A percentile compares a stretch with the other conserved stretches of the same genome.
Evolutionary conservation across 2,888 invertebrate species (phyloP).

Genomic region (Priocnemis perturbator): DNA sequence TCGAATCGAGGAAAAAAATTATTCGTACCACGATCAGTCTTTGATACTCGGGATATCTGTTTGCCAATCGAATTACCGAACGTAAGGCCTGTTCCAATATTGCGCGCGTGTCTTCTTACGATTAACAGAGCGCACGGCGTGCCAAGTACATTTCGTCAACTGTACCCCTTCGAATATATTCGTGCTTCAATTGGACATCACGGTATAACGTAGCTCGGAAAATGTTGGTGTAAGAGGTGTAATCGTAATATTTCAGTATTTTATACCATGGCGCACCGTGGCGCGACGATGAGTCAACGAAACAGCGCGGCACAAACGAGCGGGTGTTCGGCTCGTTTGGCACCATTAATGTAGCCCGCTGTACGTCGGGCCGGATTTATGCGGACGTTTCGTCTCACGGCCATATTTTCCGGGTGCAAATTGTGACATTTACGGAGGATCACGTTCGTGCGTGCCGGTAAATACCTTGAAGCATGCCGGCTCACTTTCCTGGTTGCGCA

Average conservation of each 20-base stretch:
- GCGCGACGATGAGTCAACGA: slow-evolving; percentile 31
- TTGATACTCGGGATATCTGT: slow-evolving; percentile 2
- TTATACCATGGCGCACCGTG: too few species aligned
- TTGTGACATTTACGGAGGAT: slow-evolving; percentile 12
- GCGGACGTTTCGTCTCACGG: slow-evolving; percentile 5
- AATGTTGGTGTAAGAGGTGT: too few species aligned
- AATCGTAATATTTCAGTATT: slow-evolving; percentile 1
- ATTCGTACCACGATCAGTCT: slow-evolving; percentile 4
- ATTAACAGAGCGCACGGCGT: too few species aligned
- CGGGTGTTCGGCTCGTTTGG: slow-evolving; percentile 37
- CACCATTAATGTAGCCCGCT: slow-evolving; percentile 37
- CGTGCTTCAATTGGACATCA: too few species aligned
- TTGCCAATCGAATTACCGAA: slow-evolving; percentile 8
- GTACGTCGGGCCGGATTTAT: slow-evolving; percentile 10
- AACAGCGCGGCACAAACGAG: slow-evolving; percentile 34
- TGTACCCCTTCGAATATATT: too few species aligned
- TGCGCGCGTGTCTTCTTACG: slow-evolving; percentile 5
- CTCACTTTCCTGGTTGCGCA: neutral
- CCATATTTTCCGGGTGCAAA: slow-evolving; percentile 12
- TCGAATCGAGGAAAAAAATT: slow-evolving; percentile 5
- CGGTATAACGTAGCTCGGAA: too few species aligned
- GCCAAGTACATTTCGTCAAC: too few species aligned
- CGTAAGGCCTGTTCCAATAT: neutral
- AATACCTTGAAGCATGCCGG: neutral
- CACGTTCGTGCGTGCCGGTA: too few species aligned